Base-by-base conservation (phyloP, 2,797 vertebrate genomes). In the Vespertilio murinus region DNA sequence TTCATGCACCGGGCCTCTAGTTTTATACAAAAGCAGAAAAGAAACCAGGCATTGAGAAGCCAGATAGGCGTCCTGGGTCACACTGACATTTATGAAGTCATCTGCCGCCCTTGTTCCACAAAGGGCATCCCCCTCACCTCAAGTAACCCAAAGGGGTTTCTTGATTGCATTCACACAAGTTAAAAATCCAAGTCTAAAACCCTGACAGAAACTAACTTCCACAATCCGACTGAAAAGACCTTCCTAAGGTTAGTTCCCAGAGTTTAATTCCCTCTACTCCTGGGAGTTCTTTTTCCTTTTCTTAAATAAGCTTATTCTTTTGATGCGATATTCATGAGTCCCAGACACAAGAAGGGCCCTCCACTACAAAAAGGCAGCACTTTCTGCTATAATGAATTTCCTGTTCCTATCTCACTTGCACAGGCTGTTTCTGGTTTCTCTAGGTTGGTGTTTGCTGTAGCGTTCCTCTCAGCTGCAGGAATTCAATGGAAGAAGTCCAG, bases 311-410 rank as follows among this genome's bases (percentile, higher is more conserved):
- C 77, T 23, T 18, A 90, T 74, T 84, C 89, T 95, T 96, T 92
- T 96, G 95, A 96, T 96, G 86, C 83, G 92, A 95, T 89, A 96
- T 95, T 95, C 91, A 97, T 88, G 88, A 91, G 77, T 82, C 75
- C 64, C 92, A 94, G 85, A 92, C 86, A 81, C 78, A 92, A 92
- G 91, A 71, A 92, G 65, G 82, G 47, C 23, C 85, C 80, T 93
- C 88, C 17, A 47, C 22, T 74, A 61, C 52, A 90, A 79, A 96
- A 86, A 86, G 82, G 80, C 8, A 35, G 79, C 30, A 42, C 49
- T 95, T 93, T 84, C 71, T 94, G 69, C 91, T 67, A 6, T 90
- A 78, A 88, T 78, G 94, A 94, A 83, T 87, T 84, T 6, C 28
- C 64, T 22, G 30, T 69, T 80, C 87, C 94, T 56, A 56, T 84